Evolutionary conservation across 2,888 invertebrate species (phyloP), one percentile per base, ranked within the genome.

Genomic region (Phyllotreta striolata): DNA sequence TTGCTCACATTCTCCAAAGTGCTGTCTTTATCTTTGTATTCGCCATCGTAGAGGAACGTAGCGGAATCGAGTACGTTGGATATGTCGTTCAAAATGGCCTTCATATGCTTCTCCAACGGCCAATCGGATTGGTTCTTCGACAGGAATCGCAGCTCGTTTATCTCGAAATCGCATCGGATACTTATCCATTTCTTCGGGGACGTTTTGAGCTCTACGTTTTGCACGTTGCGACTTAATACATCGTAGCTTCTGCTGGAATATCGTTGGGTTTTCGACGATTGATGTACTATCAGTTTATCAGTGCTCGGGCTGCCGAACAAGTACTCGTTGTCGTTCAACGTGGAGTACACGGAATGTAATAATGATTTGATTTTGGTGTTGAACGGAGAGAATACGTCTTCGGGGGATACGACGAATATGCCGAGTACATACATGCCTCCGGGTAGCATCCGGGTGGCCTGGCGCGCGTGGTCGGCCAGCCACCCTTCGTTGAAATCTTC

Each of bases 381-480:
- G 70, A 85, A 83, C 56, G 84, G 84, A 37, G 83, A 85, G 73
- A 91, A 85, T 58, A 88, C 81, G 73, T 90, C 88, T 67, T 86
- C 87, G 66, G 87, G 85, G 12, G 89, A 89, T 57, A 89, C 87
- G 37, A 93, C 83, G 80, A 94, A 95, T 72, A 95, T 84, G 69
- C 91, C 96, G 77, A 94, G 84, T 52, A 96, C 90, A 81, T 89
- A 89, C 85, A 95, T 88, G 49, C 95, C 96, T 44, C 96, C 96
- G 38, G 95, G 93, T 66, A 96, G 83, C 95, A 96, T 95, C 80
- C 93, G 87, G 1, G 91, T 90, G 0, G 93, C 92, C 84, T 93
- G 91, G 78, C 89, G 88, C 43, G 93, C 93, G 83, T 95, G 94
- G 76, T 92, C 91, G 0, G 89, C 89, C 2, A 92, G 85, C 88